These are phyloP conservation scores for Panopea generosa DNA, from an alignment of 2,888 invertebrate species.

Conservation along the genomic window DNA sequence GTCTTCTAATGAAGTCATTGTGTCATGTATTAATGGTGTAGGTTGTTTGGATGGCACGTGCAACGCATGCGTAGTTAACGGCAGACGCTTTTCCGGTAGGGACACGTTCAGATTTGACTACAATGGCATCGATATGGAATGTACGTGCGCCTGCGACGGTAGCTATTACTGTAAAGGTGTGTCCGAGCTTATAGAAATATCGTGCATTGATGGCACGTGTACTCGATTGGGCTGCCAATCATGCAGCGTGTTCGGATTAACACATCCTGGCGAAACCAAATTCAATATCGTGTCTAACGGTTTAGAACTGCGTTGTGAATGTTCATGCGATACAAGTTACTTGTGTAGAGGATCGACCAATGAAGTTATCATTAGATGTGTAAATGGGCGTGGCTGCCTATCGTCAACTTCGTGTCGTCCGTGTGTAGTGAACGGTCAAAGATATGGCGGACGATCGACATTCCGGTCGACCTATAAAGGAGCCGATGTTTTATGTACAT, in stretches of 20 bases:
- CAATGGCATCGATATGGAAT: conserved; percentile 56
- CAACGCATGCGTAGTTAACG: conserved; percentile 28
- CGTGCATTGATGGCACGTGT: conserved; percentile 52
- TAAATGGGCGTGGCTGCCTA: conserved; percentile 49
- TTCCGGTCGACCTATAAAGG: conserved; percentile 52
- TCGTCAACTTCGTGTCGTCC: conserved; percentile 32
- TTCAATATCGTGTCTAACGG: conserved; percentile 50
- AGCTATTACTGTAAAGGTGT: conserved; percentile 61
- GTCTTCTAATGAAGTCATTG: conserved; percentile 23
- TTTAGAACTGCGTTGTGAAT: conserved; percentile 40
- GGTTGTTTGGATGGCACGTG: conserved; percentile 48
- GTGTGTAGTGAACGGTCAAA: conserved; percentile 45
- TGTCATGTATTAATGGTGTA: conserved; percentile 44
- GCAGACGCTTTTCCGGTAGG: conserved; percentile 22
- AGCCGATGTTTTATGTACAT: conserved; percentile 48
- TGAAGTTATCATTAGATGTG: conserved; percentile 27
- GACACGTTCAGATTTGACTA: conserved; percentile 47
- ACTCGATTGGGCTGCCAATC: conserved; percentile 40
- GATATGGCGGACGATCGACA: conserved; percentile 39
- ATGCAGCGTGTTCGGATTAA: conserved; percentile 48
- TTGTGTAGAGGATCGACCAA: conserved; percentile 39
- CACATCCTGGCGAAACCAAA: conserved; percentile 33
- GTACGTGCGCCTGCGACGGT: conserved; percentile 66
- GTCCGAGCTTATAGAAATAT: conserved; percentile 47
- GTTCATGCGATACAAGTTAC: conserved; percentile 51